These are phyloP conservation scores for Hestina assimilis DNA, from an alignment of 1,140 invertebrate genomes.

Conservation along the genomic window DNA sequence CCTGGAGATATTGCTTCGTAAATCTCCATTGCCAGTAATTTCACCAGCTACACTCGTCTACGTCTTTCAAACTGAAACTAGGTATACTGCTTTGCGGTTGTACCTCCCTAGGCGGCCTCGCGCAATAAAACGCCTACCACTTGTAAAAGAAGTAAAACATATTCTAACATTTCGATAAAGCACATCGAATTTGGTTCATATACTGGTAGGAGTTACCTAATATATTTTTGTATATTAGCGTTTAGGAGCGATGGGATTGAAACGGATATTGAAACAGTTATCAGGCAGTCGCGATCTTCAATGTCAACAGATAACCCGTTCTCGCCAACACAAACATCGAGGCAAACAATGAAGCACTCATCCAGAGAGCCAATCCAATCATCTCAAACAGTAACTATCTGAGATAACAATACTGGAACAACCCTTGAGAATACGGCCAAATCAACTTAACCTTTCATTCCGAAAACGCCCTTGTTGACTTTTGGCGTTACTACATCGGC, in stretches of 20 bases:
- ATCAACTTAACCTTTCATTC: slow-evolving; percentile 70
- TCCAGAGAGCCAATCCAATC: slow-evolving; percentile 66
- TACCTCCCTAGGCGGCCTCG: too few relatives aligned
- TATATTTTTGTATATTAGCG: background rate
- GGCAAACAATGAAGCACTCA: slow-evolving; percentile 40
- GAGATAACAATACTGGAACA: slow-evolving; percentile 64
- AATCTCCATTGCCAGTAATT: too few relatives aligned
- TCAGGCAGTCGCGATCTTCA: slow-evolving; percentile 27
- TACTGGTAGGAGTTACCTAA: too few relatives aligned
- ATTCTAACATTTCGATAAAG: too few relatives aligned
- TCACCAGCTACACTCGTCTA: too few relatives aligned
- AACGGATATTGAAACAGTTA: slow-evolving; percentile 36
- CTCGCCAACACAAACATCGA: slow-evolving; percentile 29
- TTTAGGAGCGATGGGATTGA: slow-evolving; percentile 8
- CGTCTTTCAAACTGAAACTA: too few relatives aligned
- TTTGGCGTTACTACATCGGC: slow-evolving; percentile 64
- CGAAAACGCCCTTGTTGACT: slow-evolving; percentile 68
- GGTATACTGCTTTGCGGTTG: too few relatives aligned
- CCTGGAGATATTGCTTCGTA: too few relatives aligned
- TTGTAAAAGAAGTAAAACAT: too few relatives aligned
- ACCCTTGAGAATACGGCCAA: slow-evolving; percentile 68
- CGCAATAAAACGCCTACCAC: too few relatives aligned
- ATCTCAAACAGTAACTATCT: slow-evolving; percentile 70
- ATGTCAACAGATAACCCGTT: slow-evolving; percentile 43
- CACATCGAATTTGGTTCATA: too few relatives aligned